Conservation (phyloP, 2,113 vertebrate species). For the Ahaetulla prasina region DNA sequence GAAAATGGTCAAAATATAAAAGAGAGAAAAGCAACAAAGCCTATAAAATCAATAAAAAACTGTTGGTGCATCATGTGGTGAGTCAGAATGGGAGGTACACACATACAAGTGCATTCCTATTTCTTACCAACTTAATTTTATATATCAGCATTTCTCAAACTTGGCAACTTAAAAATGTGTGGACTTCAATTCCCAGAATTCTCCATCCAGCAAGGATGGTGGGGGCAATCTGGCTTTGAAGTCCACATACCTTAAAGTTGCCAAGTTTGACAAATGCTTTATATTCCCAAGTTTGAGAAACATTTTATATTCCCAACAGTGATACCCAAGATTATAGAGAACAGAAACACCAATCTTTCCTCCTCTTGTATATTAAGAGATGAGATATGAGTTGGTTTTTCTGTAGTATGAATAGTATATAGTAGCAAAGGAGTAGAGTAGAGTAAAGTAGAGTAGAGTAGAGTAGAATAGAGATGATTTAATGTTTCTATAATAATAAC, state of each 20-base stretch:
- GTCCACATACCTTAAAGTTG: background rate
- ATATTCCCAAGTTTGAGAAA: background rate
- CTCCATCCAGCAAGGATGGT: background rate
- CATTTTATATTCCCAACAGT: background rate
- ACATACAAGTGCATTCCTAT: background rate
- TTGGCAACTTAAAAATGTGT: background rate
- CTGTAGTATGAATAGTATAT: background rate
- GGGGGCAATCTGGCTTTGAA: background rate
- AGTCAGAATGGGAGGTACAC: background rate
- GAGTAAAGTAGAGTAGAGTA: too few relatives aligned
- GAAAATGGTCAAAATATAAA: background rate
- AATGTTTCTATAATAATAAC: background rate
- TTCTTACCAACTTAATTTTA: background rate
- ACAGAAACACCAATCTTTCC: background rate
- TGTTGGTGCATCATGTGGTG: background rate
- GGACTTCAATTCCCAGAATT: background rate
- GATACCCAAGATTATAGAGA: background rate
- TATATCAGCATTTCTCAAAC: background rate
- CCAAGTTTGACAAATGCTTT: background rate
- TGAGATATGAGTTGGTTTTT: background rate
- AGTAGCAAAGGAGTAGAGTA: background rate
- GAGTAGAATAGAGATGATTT: background rate
- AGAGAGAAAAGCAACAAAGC: background rate
- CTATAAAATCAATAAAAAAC: background rate
- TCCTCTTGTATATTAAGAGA: background rate